Base-by-base conservation (phyloP, 1,140 invertebrate genomes). In the Calephelis virginiensis region DNA sequence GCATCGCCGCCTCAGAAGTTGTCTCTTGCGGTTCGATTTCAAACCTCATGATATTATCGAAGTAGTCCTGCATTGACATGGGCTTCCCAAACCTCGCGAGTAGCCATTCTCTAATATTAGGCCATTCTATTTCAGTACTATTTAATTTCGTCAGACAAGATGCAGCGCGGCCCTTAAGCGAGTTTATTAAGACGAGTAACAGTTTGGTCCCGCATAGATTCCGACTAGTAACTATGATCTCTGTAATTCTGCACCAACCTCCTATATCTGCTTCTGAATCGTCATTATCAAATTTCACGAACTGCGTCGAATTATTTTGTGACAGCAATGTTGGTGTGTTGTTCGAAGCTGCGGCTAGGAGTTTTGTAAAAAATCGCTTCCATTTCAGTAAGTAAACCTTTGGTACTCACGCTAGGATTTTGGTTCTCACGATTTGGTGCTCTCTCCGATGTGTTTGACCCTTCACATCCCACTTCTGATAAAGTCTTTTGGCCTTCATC, bases 231-330 rank as follows among this genome's bases (percentile, higher is more conserved):
- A 76, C 59, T 45, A 76, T 70, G 1, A 72, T 60, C 13, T 76
- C 71, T 0, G 68, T 73, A 7, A 76, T 13, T 17, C 43, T 68
- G 12, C 74, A 73, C 66, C 68, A 76, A 50, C 66, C 68, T 61
- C 64, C 53, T 9, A 76, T 66, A 45, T 73, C 69, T 45, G 71
- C 47, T 12, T 73, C 74, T 5, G 11, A 1, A n/a, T 68, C 66
- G 13, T 76, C 69, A 7, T 71, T 69, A 28, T 76, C 66, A 50
- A 75, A 75, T 14, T 70, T 48, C 7, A 72, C 61, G 2, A 72
- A 47, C 40, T 69, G 48, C 8, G 49, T 69, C 4, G 45, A 47
- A 37, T 45, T 53, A 14, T 53, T 38, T 14, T 45, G 61, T 17
- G 38, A 28, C 13, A 37, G 38, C 28, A 8, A 9, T n/a, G 63